Conservation (phyloP, 2,113 vertebrate species). For the Chinchilla lanigera region DNA sequence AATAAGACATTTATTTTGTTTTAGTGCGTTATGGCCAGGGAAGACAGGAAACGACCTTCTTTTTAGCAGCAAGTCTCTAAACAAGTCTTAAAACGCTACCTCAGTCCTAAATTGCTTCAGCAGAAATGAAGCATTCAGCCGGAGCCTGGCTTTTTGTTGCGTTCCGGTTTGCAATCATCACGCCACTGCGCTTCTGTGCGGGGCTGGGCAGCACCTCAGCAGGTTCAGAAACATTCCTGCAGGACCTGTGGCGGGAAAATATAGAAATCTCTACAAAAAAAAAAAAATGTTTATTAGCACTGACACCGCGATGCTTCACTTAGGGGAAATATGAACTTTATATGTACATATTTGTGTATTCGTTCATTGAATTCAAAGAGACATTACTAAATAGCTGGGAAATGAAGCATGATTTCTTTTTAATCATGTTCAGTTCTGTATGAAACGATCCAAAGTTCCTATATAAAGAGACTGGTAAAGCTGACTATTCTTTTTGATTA, state of each 20-base stretch:
- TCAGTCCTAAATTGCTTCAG: background rate
- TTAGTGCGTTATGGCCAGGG: background rate
- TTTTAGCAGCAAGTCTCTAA: background rate
- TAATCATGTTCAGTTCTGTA: background rate
- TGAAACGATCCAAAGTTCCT: constrained; percentile 21
- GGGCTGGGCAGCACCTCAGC: background rate
- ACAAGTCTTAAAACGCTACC: background rate
- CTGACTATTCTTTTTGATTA: constrained; percentile 43
- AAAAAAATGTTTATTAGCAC: background rate
- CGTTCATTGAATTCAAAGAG: background rate
- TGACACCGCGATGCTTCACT: background rate
- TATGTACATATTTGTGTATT: background rate
- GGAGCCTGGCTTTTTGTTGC: background rate
- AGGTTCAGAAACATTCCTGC: background rate
- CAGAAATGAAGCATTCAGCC: fast-evolving
- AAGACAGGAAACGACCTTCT: fast-evolving
- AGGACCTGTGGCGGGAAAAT: background rate
- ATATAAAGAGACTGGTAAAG: background rate
- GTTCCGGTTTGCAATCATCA: background rate
- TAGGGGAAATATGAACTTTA: background rate
- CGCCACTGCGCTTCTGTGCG: too few relatives aligned
- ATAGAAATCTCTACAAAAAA: constrained; percentile 7
- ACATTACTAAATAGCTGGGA: background rate
- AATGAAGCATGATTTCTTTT: background rate
- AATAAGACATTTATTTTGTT: background rate